Conservation (phyloP, 2,888 invertebrate species). For the Ferrisia virgata region DNA sequence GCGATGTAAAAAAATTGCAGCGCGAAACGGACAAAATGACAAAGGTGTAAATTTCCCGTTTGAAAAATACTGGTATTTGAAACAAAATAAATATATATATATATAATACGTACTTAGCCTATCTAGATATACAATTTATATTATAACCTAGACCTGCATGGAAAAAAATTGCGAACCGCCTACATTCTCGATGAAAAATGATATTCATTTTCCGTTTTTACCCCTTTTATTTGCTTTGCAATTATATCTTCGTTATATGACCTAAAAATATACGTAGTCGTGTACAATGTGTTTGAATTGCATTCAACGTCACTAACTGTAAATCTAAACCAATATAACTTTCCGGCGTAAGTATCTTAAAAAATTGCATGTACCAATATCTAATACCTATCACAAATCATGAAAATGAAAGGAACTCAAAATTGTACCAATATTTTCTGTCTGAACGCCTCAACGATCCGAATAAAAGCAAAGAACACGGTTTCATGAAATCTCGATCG, state of each 20-base stretch:
- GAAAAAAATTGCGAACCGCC: neutral
- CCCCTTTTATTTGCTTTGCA: neutral
- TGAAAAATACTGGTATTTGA: too few relatives aligned
- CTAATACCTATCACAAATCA: too few relatives aligned
- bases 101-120: neutral
- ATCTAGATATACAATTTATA: neutral
- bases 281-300: too few relatives aligned
- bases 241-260: neutral
- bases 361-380: neutral
- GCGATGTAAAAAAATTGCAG: too few relatives aligned
- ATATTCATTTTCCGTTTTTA: neutral
- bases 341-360: neutral
- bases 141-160: neutral
- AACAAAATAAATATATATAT: too few relatives aligned
- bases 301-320: neutral
- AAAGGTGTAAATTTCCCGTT: too few relatives aligned
- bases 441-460: neutral
- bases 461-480: neutral
- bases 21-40: too few relatives aligned
- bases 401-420: constrained; percentile 6
- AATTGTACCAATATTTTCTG: constrained; percentile 1
- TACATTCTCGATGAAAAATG: neutral
- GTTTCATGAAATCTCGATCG: neutral
- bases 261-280: neutral
- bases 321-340: neutral